Conservation (phyloP, 1,140 invertebrate species). For the Mercenaria mercenaria region DNA sequence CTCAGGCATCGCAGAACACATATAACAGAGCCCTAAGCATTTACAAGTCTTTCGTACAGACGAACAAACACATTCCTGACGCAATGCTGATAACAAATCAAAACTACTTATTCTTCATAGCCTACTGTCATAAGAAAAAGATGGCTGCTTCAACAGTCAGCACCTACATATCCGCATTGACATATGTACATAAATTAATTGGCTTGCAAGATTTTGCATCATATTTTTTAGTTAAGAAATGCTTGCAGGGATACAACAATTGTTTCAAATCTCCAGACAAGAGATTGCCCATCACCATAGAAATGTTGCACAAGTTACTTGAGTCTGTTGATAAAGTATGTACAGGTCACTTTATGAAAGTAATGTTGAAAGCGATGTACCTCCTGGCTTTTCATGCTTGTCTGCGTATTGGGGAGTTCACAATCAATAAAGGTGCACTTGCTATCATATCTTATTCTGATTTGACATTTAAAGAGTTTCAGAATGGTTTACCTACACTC, state of each 20-base stretch:
- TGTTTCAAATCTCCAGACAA: not conserved
- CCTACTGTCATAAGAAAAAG: not conserved
- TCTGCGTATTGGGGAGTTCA: not conserved
- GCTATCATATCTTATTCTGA: not conserved
- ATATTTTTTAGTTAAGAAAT: conserved; percentile 22
- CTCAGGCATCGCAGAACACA: not conserved
- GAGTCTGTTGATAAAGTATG: not conserved
- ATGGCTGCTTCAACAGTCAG: not conserved
- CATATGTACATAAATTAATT: not conserved
- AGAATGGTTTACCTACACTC: not conserved
- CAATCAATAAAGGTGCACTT: not conserved
- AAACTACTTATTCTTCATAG: not conserved
- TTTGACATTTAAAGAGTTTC: not conserved
- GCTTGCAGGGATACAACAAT: not conserved
- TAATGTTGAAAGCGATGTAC: not conserved
- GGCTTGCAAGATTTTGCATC: not conserved
- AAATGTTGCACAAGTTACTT: not conserved
- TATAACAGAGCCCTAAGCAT: not conserved
- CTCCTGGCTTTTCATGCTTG: not conserved
- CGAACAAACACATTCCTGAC: not conserved
- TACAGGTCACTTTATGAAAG: not conserved
- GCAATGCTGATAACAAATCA: not conserved
- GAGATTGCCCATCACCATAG: not conserved
- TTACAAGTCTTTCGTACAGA: not conserved
- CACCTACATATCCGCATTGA: conserved; percentile 27